phyloP scores from a whole-genome alignment of 1,140 invertebrate species.

The Drosophila littoralis region DNA sequence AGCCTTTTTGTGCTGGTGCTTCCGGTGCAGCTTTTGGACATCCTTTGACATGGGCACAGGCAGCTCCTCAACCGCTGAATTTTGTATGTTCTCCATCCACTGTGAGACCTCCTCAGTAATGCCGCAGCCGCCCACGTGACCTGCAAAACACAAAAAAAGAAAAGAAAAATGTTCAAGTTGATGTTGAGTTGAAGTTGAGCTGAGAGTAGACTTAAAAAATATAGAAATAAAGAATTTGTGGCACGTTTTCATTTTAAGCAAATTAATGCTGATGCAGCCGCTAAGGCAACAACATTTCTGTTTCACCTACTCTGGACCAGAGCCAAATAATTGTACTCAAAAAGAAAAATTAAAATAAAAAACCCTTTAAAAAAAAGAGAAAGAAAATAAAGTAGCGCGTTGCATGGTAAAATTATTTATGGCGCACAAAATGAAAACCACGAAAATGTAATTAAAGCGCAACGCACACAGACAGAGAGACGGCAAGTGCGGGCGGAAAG shows the following conservation, averaged over 20 bases:
- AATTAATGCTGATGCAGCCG: constrained; percentile 54
- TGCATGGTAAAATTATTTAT: constrained; percentile 71
- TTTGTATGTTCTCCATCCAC: constrained; percentile 97
- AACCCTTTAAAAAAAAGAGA: not conserved
- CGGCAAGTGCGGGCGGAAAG: constrained; percentile 8
- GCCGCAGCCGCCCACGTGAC: constrained; percentile 93
- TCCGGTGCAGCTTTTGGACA: constrained; percentile 74
- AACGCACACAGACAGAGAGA: constrained; percentile 35
- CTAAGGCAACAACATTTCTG: constrained; percentile 22
- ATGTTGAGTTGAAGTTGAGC: constrained; percentile 30
- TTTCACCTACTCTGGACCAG: constrained; percentile 20
- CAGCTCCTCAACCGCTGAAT: constrained; percentile 88
- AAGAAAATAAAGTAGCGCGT: constrained; percentile 12
- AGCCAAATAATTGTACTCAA: constrained; percentile 34
- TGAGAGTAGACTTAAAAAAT: constrained; percentile 21
- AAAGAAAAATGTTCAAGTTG: constrained; percentile 28
- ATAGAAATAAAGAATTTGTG: constrained; percentile 30
- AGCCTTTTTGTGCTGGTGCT: constrained; percentile 75
- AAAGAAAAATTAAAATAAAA: not conserved
- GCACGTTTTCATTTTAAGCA: constrained; percentile 43
- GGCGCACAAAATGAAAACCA: constrained; percentile 68
- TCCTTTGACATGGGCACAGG: constrained; percentile 83
- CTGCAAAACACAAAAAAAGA: constrained; percentile 83
- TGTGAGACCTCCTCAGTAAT: constrained; percentile 93
- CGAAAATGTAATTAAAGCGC: constrained; percentile 79